phyloP scores from a whole-genome alignment of 2,888 invertebrate species.

The Iselma pallidipennis region DNA sequence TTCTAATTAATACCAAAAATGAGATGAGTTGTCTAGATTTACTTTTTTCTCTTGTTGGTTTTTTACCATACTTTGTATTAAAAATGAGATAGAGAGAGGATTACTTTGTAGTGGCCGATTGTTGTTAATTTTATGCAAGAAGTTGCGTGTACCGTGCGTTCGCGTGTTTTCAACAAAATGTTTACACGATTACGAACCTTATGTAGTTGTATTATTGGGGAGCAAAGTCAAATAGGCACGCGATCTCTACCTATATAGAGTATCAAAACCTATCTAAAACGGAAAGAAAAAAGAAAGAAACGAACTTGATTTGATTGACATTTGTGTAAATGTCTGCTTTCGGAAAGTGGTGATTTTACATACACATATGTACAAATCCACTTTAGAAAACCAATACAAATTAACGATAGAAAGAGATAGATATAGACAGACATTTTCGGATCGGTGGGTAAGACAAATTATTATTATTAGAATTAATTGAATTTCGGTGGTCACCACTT shows the following conservation, averaged over 20 bases:
- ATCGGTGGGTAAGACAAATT: neutral
- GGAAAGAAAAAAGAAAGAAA: constrained; percentile 40
- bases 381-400: neutral
- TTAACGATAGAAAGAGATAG: neutral
- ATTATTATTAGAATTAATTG: constrained; percentile 11
- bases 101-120: constrained; percentile 40
- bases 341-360: constrained; percentile 44
- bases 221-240: constrained; percentile 48
- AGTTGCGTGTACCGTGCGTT: constrained; percentile 53
- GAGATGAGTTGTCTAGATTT: neutral
- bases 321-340: constrained; percentile 49
- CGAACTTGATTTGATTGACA: constrained; percentile 50
- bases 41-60: constrained; percentile 3
- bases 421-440: neutral
- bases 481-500: constrained; percentile 1
- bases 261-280: no score
- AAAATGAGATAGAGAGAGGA: constrained; percentile 38
- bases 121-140: constrained; percentile 52
- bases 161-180: constrained; percentile 44
- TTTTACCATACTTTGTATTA: constrained; percentile 38
- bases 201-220: constrained; percentile 33
- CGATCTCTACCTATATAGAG: constrained; percentile 50
- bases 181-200: constrained; percentile 47
- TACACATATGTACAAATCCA: constrained; percentile 31
- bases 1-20: constrained; percentile 16